These are phyloP conservation scores for Sphenodon punctatus DNA, from an alignment of 2,797 vertebrate species.

Conservation along the genomic window DNA sequence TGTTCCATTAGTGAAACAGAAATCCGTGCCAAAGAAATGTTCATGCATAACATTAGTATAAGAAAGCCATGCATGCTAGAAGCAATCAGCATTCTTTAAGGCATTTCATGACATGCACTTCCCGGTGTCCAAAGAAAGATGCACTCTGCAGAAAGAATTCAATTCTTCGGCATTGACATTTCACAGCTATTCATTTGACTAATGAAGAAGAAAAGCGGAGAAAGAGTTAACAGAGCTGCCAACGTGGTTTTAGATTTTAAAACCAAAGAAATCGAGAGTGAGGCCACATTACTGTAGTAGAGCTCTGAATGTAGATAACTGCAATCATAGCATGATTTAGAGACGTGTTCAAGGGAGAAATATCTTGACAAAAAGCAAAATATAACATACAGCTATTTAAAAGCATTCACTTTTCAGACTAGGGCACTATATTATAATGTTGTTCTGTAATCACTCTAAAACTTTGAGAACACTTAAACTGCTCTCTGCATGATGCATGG, in stretches of 20 bases:
- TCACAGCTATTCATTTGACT: not conserved
- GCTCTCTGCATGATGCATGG: conserved; percentile 4
- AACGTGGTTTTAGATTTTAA: no score
- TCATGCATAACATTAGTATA: not conserved
- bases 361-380: no score
- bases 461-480: not conserved
- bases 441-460: conserved; percentile 26
- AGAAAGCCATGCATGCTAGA: not conserved
- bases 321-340: not conserved
- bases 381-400: no score
- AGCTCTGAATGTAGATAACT: not conserved
- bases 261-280: no score
- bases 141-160: fast-evolving
- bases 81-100: conserved; percentile 20
- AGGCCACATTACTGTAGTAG: no score
- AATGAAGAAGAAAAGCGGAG: not conserved
- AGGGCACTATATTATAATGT: conserved; percentile 4
- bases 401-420: not conserved
- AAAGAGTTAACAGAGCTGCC: not conserved
- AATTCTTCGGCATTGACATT: not conserved
- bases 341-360: conserved; percentile 13
- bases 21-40: conserved; percentile 19
- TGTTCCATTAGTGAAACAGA: conserved; percentile 8
- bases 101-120: not conserved
- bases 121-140: not conserved